Conservation (phyloP, 2,888 invertebrate genomes). For the Heterodera filipjevi region DNA sequence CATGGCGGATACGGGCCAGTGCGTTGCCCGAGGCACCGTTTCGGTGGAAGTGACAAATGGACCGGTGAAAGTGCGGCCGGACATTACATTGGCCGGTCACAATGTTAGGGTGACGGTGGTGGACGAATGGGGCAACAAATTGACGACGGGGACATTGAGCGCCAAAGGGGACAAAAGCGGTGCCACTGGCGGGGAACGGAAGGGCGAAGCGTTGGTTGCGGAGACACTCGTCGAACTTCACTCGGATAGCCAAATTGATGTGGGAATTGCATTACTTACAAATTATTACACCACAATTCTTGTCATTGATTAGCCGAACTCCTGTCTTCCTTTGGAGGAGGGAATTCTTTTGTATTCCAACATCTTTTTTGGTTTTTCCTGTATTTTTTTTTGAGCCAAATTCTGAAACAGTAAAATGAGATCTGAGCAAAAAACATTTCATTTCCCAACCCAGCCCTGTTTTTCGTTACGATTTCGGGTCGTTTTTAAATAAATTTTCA, state of each 20-base stretch:
- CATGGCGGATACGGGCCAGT: slow-evolving; percentile 48
- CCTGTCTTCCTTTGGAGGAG: too few species aligned
- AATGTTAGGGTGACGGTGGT: slow-evolving; percentile 22
- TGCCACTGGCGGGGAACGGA: neutral
- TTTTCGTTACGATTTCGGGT: too few species aligned
- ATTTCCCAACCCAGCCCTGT: too few species aligned
- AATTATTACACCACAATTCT: too few species aligned
- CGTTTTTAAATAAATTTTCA: too few species aligned
- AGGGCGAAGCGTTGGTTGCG: neutral
- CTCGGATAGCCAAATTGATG: slow-evolving; percentile 28
- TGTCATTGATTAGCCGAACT: too few species aligned
- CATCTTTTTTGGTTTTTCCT: too few species aligned
- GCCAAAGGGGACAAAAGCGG: neutral
- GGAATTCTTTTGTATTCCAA: too few species aligned
- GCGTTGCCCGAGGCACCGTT: slow-evolving; percentile 52
- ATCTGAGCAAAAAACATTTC: too few species aligned
- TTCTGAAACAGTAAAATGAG: too few species aligned
- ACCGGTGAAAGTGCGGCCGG: slow-evolving; percentile 54
- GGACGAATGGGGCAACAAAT: slow-evolving; percentile 6
- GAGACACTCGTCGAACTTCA: slow-evolving; percentile 13
- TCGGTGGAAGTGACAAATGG: slow-evolving; percentile 48
- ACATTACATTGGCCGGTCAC: slow-evolving; percentile 56
- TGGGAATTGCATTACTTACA: neutral
- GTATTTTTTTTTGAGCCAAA: too few species aligned
- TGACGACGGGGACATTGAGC: too few species aligned